Percentiles rank a stretch among this genome's conserved stretches.
These are phyloP conservation scores for Epinephelus awoara DNA, from an alignment of 2,797 vertebrate genomes.

Conservation along the genomic window DNA sequence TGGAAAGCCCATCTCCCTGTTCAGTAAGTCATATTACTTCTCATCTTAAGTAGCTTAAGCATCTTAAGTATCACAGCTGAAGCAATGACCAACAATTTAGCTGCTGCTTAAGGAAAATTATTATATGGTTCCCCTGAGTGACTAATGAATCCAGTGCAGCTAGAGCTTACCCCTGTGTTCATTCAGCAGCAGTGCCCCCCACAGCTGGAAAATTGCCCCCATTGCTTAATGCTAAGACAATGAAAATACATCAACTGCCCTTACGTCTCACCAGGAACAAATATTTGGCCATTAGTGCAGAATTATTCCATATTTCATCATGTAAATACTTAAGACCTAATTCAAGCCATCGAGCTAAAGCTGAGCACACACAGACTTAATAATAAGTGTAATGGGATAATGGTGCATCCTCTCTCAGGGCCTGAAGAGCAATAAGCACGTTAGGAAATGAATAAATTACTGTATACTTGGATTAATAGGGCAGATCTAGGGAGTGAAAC, in stretches of 20 bases:
- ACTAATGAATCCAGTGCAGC: slow-evolving; percentile 55
- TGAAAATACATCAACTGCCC: slow-evolving; percentile 65
- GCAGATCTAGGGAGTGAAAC: not conserved
- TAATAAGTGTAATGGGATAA: slow-evolving; percentile 51
- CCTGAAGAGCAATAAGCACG: slow-evolving; percentile 5
- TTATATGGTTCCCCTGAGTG: slow-evolving; percentile 34
- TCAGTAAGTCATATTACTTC: slow-evolving; percentile 7
- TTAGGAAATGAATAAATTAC: slow-evolving; percentile 1
- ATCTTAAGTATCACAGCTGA: slow-evolving; percentile 18
- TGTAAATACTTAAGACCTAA: slow-evolving; percentile 49
- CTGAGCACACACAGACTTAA: slow-evolving; percentile 16
- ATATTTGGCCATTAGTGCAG: slow-evolving; percentile 67
- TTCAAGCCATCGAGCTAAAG: slow-evolving; percentile 27
- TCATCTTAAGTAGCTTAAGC: slow-evolving; percentile 4
- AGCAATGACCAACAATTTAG: slow-evolving; percentile 42
- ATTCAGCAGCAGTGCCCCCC: slow-evolving; percentile 49
- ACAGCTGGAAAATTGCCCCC: slow-evolving; percentile 60
- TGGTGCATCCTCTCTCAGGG: slow-evolving; percentile 7
- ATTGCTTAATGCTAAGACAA: slow-evolving; percentile 63
- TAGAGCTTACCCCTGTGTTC: slow-evolving; percentile 43
- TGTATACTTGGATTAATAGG: slow-evolving; percentile 8
- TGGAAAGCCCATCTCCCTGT: slow-evolving; percentile 16
- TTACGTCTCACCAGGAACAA: slow-evolving; percentile 59
- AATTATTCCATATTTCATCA: slow-evolving; percentile 61
- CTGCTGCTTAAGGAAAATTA: slow-evolving; percentile 43